Percentiles rank a stretch among this genome's conserved stretches.
Conservation (phyloP, 2,797 vertebrate genomes). For the Dromococcyx pavoninus region DNA sequence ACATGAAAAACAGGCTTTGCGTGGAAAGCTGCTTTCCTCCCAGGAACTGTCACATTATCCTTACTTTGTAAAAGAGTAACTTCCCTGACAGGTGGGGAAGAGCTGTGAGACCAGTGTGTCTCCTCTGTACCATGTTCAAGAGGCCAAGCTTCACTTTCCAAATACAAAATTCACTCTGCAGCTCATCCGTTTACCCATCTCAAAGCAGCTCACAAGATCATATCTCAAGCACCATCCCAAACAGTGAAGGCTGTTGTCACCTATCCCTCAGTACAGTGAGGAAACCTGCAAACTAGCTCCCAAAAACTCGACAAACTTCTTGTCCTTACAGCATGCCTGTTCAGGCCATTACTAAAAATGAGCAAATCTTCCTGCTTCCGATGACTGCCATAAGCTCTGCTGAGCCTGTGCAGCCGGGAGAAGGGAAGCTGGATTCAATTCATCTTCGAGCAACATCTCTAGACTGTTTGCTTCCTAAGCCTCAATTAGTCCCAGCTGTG, state of each 20-base stretch:
- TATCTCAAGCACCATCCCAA: background rate
- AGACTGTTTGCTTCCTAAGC: background rate
- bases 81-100: background rate
- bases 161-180: background rate
- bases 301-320: background rate
- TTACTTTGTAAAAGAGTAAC: background rate
- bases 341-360: background rate
- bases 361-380: background rate
- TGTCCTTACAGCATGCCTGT: background rate
- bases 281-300: background rate
- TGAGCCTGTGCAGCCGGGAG: background rate
- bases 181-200: background rate
- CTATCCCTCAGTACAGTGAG: background rate
- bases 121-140: background rate
- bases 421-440: background rate
- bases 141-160: background rate
- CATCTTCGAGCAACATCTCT: background rate
- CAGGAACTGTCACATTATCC: background rate
- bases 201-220: background rate
- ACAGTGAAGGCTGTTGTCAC: background rate
- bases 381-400: background rate
- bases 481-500: background rate
- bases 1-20: background rate
- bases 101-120: background rate
- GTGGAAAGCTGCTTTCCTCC: background rate